These are phyloP conservation scores for Chlorodrepanis virens DNA, from an alignment of 2,113 vertebrate species.

Conservation along the genomic window DNA sequence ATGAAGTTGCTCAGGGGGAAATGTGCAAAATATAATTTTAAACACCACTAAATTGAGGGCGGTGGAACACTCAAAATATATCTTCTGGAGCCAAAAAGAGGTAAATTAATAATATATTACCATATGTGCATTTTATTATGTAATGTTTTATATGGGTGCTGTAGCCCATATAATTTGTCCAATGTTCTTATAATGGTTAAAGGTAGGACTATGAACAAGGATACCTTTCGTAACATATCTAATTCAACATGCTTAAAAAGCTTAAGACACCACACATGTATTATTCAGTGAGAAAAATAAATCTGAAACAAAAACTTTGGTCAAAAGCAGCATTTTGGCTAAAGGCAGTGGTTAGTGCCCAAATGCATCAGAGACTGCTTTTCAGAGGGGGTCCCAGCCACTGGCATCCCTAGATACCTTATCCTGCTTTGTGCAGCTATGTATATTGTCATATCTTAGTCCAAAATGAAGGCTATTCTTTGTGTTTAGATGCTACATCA, in stretches of 20 bases:
- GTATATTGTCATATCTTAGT: neutral
- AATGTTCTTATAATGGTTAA: neutral
- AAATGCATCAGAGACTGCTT: neutral
- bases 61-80: neutral
- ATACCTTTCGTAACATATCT: neutral
- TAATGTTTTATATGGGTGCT: neutral
- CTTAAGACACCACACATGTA: neutral
- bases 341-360: neutral
- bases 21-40: neutral
- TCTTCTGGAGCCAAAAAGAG: neutral
- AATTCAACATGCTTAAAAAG: neutral
- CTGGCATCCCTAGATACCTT: neutral
- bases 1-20: neutral
- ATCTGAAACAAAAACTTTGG: neutral
- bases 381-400: neutral
- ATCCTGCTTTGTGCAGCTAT: neutral
- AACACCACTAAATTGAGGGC: neutral
- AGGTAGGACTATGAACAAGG: neutral
- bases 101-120: neutral
- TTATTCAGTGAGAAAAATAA: neutral
- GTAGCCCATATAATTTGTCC: neutral
- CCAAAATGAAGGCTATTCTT: neutral
- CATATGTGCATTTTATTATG: neutral
- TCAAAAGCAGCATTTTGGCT: neutral
- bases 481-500: neutral